Conservation (phyloP, 2,797 vertebrate species). For the Natrix natrix region DNA sequence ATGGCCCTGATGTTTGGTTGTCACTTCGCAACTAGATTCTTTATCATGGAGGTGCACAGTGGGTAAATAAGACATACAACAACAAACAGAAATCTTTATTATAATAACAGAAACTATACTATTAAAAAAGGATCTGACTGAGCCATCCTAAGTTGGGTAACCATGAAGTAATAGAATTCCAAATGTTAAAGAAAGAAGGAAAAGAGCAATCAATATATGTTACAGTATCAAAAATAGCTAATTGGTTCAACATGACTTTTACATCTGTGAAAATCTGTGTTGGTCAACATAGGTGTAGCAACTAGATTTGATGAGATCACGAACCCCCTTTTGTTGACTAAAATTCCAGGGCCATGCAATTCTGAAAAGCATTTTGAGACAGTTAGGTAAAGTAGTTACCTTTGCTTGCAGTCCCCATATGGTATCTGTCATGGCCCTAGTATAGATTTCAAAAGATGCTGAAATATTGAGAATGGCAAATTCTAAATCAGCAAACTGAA, state of each 20-base stretch:
- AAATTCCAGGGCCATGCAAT: not conserved
- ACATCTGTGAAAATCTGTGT: not conserved
- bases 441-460: not conserved
- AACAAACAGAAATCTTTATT: not conserved
- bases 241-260: not conserved
- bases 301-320: not conserved
- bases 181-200: not conserved
- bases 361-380: not conserved
- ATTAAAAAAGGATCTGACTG: not conserved
- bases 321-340: not conserved
- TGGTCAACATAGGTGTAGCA: not conserved
- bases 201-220: not conserved
- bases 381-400: too few relatives aligned
- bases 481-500: not conserved
- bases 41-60: not conserved
- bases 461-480: not conserved
- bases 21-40: not conserved
- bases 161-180: not conserved
- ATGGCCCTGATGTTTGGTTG: not conserved
- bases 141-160: not conserved
- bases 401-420: not conserved
- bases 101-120: not conserved
- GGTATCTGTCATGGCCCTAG: not conserved
- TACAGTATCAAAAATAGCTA: not conserved
- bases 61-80: not conserved